Percentiles rank a stretch among this genome's conserved stretches.
Conservation (phyloP, 1,140 invertebrate species). For the Bombus breviceps region DNA sequence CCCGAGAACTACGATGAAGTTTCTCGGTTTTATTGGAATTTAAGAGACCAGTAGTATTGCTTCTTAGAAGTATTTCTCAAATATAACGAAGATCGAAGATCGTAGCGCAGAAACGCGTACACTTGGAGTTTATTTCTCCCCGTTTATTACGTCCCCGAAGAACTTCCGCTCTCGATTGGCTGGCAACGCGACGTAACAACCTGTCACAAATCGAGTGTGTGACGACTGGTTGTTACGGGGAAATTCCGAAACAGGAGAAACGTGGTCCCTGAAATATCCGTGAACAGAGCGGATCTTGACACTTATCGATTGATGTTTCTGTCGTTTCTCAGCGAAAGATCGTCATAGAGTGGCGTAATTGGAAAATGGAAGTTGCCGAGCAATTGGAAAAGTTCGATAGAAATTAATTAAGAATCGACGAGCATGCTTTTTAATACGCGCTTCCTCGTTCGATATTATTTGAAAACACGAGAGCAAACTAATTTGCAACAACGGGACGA, state of each 20-base stretch:
- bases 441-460: background rate
- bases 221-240: constrained; percentile 27
- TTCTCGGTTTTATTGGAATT: background rate
- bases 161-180: background rate
- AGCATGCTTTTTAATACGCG: background rate
- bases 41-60: background rate
- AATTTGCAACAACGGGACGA: background rate
- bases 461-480: background rate
- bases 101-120: too few species aligned
- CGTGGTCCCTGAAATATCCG: background rate
- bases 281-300: background rate
- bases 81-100: background rate
- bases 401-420: background rate
- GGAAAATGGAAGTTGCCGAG: background rate
- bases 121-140: background rate
- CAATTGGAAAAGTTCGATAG: background rate
- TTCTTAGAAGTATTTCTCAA: too few species aligned
- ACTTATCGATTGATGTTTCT: background rate
- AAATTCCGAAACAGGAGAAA: background rate
- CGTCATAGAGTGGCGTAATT: background rate
- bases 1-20: background rate
- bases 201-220: background rate
- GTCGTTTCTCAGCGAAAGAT: background rate
- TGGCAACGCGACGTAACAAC: background rate
- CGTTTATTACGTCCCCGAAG: background rate